These are phyloP conservation scores for Centropristis striata DNA, from an alignment of 2,113 vertebrate species.

Conservation along the genomic window DNA sequence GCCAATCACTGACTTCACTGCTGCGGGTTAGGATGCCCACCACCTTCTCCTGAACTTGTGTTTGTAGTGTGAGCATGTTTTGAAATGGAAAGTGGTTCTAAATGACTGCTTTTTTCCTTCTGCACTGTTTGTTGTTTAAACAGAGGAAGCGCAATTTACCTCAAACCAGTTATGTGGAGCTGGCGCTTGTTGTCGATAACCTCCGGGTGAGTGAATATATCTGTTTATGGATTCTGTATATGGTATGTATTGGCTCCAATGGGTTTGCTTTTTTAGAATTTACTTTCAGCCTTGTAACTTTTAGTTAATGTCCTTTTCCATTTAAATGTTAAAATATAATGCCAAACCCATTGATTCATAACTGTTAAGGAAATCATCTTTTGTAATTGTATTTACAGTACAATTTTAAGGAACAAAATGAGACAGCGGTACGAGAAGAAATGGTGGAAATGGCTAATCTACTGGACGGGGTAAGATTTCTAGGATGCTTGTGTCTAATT, in stretches of 20 bases:
- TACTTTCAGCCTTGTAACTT: neutral
- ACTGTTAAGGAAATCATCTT: neutral
- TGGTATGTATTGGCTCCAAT: neutral
- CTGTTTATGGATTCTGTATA: neutral
- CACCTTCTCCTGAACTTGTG: neutral
- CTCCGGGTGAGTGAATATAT: constrained; percentile 82
- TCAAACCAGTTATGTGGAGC: constrained; percentile 88
- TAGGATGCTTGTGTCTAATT: accelerated
- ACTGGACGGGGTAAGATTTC: constrained; percentile 87
- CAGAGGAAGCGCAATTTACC: constrained; percentile 88
- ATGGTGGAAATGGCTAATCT: constrained; percentile 88
- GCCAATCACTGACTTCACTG: constrained; percentile 63
- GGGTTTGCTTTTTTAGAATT: neutral
- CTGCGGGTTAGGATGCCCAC: constrained; percentile 74
- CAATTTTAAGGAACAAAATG: constrained; percentile 70
- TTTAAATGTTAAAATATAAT: neutral
- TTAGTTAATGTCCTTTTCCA: neutral
- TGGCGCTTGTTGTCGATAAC: constrained; percentile 90
- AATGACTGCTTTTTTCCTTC: neutral
- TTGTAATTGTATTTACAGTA: constrained; percentile 81
- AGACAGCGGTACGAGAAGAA: constrained; percentile 82
- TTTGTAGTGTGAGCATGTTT: neutral
- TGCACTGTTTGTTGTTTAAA: constrained; percentile 43
- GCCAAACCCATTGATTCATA: neutral
- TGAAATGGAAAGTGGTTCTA: neutral